Conservation (phyloP, 2,113 vertebrate genomes). For the Oryzias woworae region DNA sequence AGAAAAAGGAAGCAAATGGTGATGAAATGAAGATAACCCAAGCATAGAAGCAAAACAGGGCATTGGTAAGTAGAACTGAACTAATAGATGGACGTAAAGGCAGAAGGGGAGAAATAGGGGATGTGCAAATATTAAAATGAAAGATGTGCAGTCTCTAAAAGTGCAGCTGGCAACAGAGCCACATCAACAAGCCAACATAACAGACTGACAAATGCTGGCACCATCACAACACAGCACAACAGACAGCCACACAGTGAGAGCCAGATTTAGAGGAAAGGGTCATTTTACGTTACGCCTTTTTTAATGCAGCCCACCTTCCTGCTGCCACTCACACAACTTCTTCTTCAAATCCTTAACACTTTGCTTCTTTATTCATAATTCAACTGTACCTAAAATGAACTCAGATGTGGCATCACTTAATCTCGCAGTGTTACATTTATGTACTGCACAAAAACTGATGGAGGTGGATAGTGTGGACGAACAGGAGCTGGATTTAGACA, state of each 20-base stretch:
- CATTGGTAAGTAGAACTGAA: background rate
- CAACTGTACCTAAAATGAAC: background rate
- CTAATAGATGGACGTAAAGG: constrained; percentile 5
- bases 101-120: constrained; percentile 2
- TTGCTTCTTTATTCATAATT: background rate
- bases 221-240: constrained; percentile 35
- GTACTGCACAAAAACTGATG: background rate
- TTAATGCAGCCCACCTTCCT: background rate
- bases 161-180: constrained; percentile 58
- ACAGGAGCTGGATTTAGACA: background rate
- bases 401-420: rapidly evolving
- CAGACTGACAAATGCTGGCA: constrained; percentile 51
- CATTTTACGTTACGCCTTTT: background rate
- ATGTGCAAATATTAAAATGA: constrained; percentile 55
- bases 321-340: background rate
- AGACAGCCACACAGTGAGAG: constrained; percentile 14
- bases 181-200: constrained; percentile 40
- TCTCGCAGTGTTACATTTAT: background rate
- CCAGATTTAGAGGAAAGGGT: background rate
- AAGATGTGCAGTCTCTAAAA: constrained; percentile 51
- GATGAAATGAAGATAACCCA: background rate
- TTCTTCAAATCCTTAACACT: background rate
- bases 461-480: background rate
- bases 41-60: background rate
- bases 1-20: background rate